Percentiles rank a stretch among this genome's conserved stretches.
Evolutionary conservation across 1,140 invertebrate genomes (phyloP).

Genomic region (Zophobas morio): DNA sequence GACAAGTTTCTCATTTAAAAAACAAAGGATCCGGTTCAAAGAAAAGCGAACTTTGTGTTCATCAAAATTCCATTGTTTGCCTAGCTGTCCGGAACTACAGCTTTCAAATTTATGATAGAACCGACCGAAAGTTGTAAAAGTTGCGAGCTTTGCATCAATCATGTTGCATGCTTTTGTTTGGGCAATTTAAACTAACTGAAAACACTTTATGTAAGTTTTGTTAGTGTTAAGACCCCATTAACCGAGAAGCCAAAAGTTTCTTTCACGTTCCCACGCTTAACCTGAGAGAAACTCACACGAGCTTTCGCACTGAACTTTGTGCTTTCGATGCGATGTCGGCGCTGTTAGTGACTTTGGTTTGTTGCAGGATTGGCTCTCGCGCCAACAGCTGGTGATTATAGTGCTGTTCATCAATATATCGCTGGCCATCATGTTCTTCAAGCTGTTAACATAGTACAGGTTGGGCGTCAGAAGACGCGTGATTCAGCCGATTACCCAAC

Average conservation of each 20-base stretch:
- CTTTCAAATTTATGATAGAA: background rate
- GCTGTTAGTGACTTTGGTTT: constrained; percentile 24
- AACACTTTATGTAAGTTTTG: background rate
- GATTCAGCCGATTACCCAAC: constrained; percentile 30
- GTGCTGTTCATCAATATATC: constrained; percentile 97
- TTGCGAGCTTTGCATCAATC: background rate
- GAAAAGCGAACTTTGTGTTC: no score
- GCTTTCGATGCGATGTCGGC: background rate
- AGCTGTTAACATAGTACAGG: constrained; percentile 88
- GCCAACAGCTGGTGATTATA: constrained; percentile 95
- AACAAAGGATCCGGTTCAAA: no score
- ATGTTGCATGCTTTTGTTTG: background rate
- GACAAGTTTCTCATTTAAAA: no score
- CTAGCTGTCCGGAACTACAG: background rate
- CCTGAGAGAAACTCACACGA: constrained; percentile 20
- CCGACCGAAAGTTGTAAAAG: background rate
- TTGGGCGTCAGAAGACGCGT: constrained; percentile 61
- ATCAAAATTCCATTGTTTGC: no score
- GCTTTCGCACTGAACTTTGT: constrained; percentile 16
- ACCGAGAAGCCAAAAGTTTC: background rate
- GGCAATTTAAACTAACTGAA: background rate
- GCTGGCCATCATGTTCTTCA: constrained; percentile 97
- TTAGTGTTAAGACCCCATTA: background rate
- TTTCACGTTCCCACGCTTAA: constrained; percentile 10
- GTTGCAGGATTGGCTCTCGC: constrained; percentile 96